Percentiles rank a stretch among this genome's conserved stretches.
phyloP scores from a whole-genome alignment of 2,797 vertebrate species.

The Acomys russatus region DNA sequence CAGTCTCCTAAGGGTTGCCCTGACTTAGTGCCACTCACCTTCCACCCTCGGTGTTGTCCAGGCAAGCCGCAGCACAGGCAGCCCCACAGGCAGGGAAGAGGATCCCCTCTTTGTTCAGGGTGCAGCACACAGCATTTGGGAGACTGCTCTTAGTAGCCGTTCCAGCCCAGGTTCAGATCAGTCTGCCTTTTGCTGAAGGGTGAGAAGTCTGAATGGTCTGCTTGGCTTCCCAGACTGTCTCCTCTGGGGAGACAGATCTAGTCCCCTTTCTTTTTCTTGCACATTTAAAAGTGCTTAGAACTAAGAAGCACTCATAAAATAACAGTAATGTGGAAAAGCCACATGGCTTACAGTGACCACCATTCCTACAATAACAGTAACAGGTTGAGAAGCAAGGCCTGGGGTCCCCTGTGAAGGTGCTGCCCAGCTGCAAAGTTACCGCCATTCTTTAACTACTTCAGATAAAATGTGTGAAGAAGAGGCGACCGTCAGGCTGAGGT shows the following conservation, averaged over 20 bases:
- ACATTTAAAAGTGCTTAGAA: background rate
- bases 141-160: no score
- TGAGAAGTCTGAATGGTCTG: accelerated
- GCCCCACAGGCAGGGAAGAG: background rate
- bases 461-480: background rate
- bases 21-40: background rate
- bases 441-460: background rate
- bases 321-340: background rate
- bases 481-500: background rate
- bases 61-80: background rate
- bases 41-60: background rate
- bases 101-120: accelerated
- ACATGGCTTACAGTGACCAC: accelerated
- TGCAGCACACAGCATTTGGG: background rate
- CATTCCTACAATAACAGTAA: accelerated
- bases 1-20: background rate
- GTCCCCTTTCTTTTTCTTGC: background rate
- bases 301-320: background rate
- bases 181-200: background rate
- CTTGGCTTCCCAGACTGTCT: background rate
- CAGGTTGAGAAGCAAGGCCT: background rate
- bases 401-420: background rate
- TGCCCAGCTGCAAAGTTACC: background rate
- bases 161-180: no score
- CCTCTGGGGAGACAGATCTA: background rate